Evolutionary conservation across 2,113 vertebrate species (phyloP).

Genomic region (Ardeotis arabs): DNA sequence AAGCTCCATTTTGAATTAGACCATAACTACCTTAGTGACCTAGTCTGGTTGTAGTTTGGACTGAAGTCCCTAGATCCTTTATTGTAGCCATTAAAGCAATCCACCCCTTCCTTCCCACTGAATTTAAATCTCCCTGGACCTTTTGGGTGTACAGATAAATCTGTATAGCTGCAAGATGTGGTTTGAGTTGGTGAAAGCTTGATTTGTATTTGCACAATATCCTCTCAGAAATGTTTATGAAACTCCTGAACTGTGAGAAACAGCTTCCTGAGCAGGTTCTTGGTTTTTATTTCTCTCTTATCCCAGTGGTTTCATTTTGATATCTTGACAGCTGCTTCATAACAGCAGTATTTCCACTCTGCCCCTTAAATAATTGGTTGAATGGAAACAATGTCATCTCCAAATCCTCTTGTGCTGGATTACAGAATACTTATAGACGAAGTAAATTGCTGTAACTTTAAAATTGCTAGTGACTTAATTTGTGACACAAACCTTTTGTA

Average conservation of each 20-base stretch:
- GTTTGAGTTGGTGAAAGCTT: background rate
- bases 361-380: background rate
- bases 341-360: background rate
- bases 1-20: constrained; percentile 58
- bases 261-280: background rate
- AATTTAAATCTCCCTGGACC: background rate
- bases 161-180: background rate
- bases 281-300: background rate
- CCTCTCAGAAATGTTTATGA: background rate
- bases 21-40: constrained; percentile 17
- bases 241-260: background rate
- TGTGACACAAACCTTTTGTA: background rate
- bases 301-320: background rate
- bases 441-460: background rate
- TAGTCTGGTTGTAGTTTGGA: constrained; percentile 28
- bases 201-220: background rate
- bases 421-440: background rate
- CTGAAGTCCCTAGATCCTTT: background rate
- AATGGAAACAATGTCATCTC: background rate
- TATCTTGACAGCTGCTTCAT: background rate
- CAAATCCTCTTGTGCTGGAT: background rate
- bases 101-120: background rate
- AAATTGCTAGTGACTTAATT: background rate
- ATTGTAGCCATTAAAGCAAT: constrained; percentile 13
- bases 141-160: background rate